Conservation (phyloP, 2,888 invertebrate species). For the Cerastis rubricosa region DNA sequence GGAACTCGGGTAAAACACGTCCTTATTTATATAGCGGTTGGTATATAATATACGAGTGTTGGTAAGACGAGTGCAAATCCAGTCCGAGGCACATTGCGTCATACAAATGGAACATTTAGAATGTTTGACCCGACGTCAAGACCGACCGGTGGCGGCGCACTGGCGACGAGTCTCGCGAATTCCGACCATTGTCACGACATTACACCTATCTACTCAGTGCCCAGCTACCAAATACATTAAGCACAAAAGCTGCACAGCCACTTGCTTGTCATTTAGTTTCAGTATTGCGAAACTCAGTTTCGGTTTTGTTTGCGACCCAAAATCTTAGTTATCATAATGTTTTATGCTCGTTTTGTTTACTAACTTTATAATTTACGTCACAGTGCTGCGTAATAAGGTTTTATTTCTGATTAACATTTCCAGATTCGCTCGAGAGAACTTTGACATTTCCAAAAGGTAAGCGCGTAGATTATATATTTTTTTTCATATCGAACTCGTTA, state of each 20-base stretch:
- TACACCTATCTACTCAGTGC: constrained; percentile 71
- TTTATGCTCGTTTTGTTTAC: constrained; percentile 48
- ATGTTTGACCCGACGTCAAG: constrained; percentile 86
- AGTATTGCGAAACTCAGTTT: constrained; percentile 70
- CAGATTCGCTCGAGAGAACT: constrained; percentile 40
- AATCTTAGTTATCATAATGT: constrained; percentile 56
- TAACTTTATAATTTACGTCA: constrained; percentile 55
- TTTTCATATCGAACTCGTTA: background rate
- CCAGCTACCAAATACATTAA: constrained; percentile 67
- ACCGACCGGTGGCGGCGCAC: constrained; percentile 67
- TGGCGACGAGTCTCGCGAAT: constrained; percentile 77
- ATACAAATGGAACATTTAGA: constrained; percentile 86
- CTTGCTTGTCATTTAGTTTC: constrained; percentile 75
- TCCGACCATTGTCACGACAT: constrained; percentile 84
- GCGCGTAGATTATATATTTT: constrained; percentile 15
- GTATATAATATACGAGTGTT: constrained; percentile 75
- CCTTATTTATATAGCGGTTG: constrained; percentile 60
- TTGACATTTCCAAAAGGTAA: constrained; percentile 48
- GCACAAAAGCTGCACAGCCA: constrained; percentile 70
- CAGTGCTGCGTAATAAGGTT: constrained; percentile 45
- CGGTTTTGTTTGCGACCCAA: constrained; percentile 63
- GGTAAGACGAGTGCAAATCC: constrained; percentile 87
- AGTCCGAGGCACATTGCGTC: constrained; percentile 86
- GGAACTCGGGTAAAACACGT: constrained; percentile 36
- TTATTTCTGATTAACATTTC: constrained; percentile 54